These are phyloP conservation scores for Gasterosteus aculeatus DNA, from an alignment of 2,113 vertebrate species.

Conservation along the genomic window DNA sequence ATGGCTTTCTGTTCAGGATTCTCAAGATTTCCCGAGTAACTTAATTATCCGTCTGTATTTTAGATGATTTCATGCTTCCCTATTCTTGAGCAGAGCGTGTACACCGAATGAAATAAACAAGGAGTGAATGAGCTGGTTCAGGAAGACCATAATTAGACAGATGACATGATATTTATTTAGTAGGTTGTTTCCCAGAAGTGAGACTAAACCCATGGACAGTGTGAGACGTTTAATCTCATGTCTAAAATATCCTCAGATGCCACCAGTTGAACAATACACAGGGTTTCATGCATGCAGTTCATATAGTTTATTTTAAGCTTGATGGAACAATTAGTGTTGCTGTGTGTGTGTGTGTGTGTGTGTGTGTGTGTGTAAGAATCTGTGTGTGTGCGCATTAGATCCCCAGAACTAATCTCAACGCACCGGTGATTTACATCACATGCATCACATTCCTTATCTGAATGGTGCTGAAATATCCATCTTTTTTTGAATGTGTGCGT, in stretches of 20 bases:
- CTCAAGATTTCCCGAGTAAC: constrained; percentile 3
- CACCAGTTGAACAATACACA: constrained; percentile 69
- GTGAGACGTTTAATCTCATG: constrained; percentile 69
- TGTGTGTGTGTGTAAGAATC: constrained; percentile 26
- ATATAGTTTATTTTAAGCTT: constrained; percentile 64
- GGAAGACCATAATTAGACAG: constrained; percentile 69
- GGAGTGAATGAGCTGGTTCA: constrained; percentile 73
- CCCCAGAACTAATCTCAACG: constrained; percentile 37
- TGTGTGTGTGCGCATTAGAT: constrained; percentile 26
- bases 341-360: not conserved
- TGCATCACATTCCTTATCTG: constrained; percentile 74
- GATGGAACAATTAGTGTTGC: constrained; percentile 65
- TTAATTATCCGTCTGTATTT: not conserved
- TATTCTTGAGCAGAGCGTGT: constrained; percentile 43
- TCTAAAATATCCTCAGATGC: constrained; percentile 70
- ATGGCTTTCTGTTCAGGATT: constrained; percentile 4
- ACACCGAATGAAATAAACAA: constrained; percentile 74
- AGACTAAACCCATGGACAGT: constrained; percentile 57
- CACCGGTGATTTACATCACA: constrained; percentile 66
- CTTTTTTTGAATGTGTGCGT: constrained; percentile 71
- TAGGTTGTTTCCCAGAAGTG: constrained; percentile 77
- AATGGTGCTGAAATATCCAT: constrained; percentile 62
- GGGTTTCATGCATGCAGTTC: constrained; percentile 53
- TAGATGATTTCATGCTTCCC: constrained; percentile 43
- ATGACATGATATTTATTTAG: constrained; percentile 78